phyloP scores from a whole-genome alignment of 2,113 vertebrate species.

The Myrmophylax atrothorax region DNA sequence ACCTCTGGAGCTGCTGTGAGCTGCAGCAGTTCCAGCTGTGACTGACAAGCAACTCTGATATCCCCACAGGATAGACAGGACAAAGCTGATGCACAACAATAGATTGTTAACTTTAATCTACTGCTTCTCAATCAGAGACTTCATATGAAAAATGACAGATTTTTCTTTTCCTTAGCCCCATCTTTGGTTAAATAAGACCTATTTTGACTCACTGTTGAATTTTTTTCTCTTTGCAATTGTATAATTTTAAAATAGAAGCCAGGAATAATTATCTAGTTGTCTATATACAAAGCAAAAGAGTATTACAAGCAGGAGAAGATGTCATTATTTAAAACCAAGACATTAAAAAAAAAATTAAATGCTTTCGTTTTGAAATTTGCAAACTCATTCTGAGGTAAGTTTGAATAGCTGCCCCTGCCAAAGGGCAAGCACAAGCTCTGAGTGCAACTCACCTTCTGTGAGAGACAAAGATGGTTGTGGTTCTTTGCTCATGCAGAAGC shows the following conservation, averaged over 20 bases:
- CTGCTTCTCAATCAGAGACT: neutral
- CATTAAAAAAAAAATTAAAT: neutral
- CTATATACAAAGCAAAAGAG: neutral
- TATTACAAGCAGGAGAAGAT: neutral
- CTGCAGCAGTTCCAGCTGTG: neutral
- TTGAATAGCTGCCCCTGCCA: neutral
- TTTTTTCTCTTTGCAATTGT: neutral
- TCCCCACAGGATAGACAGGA: neutral
- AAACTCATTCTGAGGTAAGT: neutral
- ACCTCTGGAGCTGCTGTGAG: neutral
- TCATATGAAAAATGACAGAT: neutral
- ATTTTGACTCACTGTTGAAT: neutral
- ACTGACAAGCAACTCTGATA: neutral
- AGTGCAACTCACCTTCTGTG: accelerated
- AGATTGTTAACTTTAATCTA: neutral
- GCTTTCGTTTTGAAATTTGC: neutral
- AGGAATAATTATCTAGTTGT: neutral
- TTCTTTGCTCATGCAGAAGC: neutral
- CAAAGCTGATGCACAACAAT: neutral
- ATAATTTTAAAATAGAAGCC: neutral
- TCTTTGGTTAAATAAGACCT: neutral
- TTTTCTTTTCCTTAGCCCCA: neutral
- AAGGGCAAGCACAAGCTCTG: neutral
- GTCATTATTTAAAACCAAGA: neutral
- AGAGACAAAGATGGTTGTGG: neutral